Conservation (phyloP, 2,888 invertebrate genomes). For the Masnerella sp. region DNA sequence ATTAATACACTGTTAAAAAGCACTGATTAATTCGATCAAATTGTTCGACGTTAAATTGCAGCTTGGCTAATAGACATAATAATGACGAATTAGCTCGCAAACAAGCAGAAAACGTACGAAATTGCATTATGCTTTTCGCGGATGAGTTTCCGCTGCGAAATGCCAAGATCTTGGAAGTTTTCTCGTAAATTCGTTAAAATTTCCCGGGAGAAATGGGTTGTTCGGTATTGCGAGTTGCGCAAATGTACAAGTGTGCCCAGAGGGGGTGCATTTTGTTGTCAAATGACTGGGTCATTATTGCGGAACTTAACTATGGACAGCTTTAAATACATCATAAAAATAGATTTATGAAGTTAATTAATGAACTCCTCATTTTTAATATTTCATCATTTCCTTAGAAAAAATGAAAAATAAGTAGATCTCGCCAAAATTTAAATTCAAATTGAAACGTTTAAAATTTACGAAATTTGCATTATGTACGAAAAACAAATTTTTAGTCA, state of each 20-base stretch:
- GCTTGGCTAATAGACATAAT: background rate
- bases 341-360: too few species aligned
- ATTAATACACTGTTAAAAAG: too few species aligned
- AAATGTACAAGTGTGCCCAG: slow-evolving; percentile 11
- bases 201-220: slow-evolving; percentile 14
- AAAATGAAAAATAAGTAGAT: too few species aligned
- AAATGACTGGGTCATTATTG: slow-evolving; percentile 15
- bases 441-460: too few species aligned
- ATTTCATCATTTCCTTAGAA: too few species aligned
- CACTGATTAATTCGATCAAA: too few species aligned
- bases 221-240: slow-evolving; percentile 3
- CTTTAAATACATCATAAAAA: too few species aligned
- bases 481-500: too few species aligned
- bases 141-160: slow-evolving; percentile 5
- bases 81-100: background rate
- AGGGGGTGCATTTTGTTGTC: slow-evolving; percentile 5
- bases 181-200: slow-evolving; percentile 22
- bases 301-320: background rate
- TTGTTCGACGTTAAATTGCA: too few species aligned
- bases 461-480: too few species aligned
- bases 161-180: slow-evolving; percentile 18
- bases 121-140: background rate
- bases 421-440: too few species aligned
- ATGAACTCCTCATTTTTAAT: too few species aligned
- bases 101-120: background rate